Conservation (phyloP, 2,797 vertebrate species). For the Falco biarmicus region DNA sequence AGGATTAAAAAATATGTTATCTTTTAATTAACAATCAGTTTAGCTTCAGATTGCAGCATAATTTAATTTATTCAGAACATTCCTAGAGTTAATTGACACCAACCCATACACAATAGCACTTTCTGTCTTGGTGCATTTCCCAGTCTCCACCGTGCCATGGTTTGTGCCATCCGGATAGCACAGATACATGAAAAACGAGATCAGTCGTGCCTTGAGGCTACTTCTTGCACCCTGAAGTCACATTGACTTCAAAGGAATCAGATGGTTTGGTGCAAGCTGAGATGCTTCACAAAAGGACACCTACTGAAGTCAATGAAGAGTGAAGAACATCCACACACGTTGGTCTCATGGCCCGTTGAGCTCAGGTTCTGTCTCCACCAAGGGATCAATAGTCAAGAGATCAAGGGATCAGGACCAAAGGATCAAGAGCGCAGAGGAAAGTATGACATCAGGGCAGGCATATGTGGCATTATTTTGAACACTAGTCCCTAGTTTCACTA, state of each 20-base stretch:
- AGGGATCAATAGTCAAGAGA: neutral
- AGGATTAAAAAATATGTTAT: constrained; percentile 34
- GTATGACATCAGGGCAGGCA: neutral
- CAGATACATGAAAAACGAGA: neutral
- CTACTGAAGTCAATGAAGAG: neutral
- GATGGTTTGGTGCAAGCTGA: neutral
- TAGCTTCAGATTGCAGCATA: constrained; percentile 17
- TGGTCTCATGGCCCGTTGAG: neutral
- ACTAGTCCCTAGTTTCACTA: neutral
- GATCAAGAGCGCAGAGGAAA: neutral
- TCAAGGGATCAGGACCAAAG: neutral
- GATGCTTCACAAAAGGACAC: neutral
- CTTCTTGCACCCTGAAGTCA: neutral
- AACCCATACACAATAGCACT: neutral
- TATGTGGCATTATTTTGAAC: neutral
- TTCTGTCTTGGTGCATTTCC: neutral
- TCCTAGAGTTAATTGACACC: constrained; percentile 17
- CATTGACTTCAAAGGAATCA: neutral
- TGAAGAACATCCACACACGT: neutral
- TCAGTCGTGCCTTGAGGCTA: neutral
- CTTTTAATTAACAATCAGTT: constrained; percentile 66
- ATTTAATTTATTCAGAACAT: constrained; percentile 40
- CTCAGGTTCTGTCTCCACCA: neutral
- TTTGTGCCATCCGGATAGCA: neutral
- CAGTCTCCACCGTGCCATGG: neutral